Conservation (phyloP, 2,797 vertebrate genomes). For the Semaprochilodus insignis region DNA sequence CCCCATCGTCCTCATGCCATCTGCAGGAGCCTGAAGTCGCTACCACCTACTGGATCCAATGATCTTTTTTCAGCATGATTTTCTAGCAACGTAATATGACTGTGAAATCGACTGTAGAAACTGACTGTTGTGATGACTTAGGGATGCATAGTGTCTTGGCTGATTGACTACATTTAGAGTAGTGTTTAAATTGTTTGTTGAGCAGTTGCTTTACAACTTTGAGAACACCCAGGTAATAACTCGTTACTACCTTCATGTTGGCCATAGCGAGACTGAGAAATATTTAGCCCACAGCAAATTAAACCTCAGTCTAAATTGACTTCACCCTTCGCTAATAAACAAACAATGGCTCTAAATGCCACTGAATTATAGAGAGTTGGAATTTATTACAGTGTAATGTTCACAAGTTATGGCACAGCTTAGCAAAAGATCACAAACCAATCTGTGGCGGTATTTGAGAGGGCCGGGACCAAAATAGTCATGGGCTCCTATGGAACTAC, state of each 20-base stretch:
- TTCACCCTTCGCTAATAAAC: neutral
- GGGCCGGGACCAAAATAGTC: conserved; percentile 59
- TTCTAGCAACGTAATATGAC: no score
- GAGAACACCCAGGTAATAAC: neutral
- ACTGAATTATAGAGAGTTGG: neutral
- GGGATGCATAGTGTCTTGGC: no score
- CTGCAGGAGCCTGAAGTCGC: no score
- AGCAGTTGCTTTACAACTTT: no score
- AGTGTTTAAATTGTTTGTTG: no score
- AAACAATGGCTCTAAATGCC: neutral
- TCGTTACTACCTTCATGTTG: neutral
- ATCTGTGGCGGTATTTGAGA: conserved; percentile 59
- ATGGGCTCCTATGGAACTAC: conserved; percentile 43
- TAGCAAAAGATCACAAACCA: conserved; percentile 60
- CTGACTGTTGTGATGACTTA: no score
- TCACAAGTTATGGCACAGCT: neutral
- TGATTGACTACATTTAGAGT: neutral
- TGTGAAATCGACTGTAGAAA: no score
- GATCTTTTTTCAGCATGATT: no score
- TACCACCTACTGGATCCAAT: no score
- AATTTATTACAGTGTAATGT: neutral
- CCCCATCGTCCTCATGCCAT: no score
- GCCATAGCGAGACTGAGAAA: neutral
- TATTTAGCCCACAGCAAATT: neutral
- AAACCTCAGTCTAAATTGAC: neutral